Base-by-base conservation (phyloP, 2,113 vertebrate genomes). In the Phodopus roborovskii region DNA sequence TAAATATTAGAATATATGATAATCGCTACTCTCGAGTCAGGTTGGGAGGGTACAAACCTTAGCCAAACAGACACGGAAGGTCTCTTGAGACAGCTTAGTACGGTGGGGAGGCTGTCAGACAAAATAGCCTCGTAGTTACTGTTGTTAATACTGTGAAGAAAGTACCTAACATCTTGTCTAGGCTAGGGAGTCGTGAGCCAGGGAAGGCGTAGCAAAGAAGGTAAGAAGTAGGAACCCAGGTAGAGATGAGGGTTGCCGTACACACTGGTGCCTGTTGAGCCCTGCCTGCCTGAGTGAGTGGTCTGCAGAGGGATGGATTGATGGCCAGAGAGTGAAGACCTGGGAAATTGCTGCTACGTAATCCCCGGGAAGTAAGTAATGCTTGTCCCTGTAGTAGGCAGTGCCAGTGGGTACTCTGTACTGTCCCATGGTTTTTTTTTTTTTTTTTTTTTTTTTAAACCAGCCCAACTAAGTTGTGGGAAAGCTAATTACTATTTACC, bases 401-500 rank as follows among this genome's bases (percentile, higher is more conserved):
- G 0, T n/a, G 60, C 83, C 79, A 90, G 4, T 77, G 66, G 92
- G 26, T 60, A 53, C 33, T 83, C n/a, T 94, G n/a, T 93, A 78
- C 85, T 70, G 64, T 73, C 77, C 48, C 82, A 13, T 45, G n/a
- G 56, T 78, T 48, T 64, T 92, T 95, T 87, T 78, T 97, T 87
- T 96, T 87, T 78, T 97, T 87, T 96, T n/a, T 87, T 70, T 78
- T 97, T 87, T 78, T 97, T 87, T 96, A 73, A 94, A 93, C 56
- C 71, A 79, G 36, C 33, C 26, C 60, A 19, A 7, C 73, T 70
- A 66, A 86, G 60, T 30, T 68, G n/a, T 95, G 78, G 81, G 71
- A 85, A 83, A 92, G 58, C 70, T 97, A 96, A 96, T 97, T 91
- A 94, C 56, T 92, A 5, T 95, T 96, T 97, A 95, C 53, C n/a